Evolutionary conservation across 1,140 invertebrate species (phyloP).

Genomic region (Hyles vespertilio): DNA sequence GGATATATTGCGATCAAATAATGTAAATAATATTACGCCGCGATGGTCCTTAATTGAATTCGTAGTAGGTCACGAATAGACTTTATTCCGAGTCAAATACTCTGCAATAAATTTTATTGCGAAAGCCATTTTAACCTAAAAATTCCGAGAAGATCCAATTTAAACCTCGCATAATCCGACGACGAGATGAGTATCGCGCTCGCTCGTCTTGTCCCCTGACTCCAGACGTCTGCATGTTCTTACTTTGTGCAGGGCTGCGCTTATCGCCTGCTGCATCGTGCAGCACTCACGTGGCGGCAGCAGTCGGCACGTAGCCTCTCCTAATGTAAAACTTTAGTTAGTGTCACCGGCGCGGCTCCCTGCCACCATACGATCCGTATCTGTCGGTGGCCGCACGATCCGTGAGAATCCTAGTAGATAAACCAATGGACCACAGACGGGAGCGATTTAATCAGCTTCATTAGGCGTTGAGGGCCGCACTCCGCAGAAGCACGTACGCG

Average conservation of each 20-base stretch:
- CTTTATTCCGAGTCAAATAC: conserved; percentile 51
- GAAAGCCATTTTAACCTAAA: conserved; percentile 55
- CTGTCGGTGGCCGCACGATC: conserved; percentile 33
- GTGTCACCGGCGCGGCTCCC: conserved; percentile 18
- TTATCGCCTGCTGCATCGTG: conserved; percentile 12
- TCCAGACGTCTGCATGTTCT: conserved; percentile 6
- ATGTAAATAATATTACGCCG: conserved; percentile 39
- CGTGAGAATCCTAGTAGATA: conserved; percentile 48
- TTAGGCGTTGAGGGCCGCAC: conserved; percentile 38
- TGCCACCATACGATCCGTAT: conserved; percentile 36
- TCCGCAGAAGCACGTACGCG: conserved; percentile 23
- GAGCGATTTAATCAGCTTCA: conserved; percentile 52
- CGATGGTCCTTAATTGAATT: conserved; percentile 43
- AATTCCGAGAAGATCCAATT: conserved; percentile 67
- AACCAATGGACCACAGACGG: conserved; percentile 35
- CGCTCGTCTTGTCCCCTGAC: conserved; percentile 14
- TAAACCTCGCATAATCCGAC: conserved; percentile 58
- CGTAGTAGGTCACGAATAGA: conserved; percentile 37
- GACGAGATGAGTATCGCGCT: conserved; percentile 53
- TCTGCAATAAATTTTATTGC: conserved; percentile 63
- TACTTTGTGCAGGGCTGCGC: conserved; percentile 7
- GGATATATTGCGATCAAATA: conserved; percentile 19
- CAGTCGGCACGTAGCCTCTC: conserved; percentile 29
- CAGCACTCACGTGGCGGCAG: not conserved
- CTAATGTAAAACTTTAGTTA: conserved; percentile 35